These are phyloP conservation scores for Drosophila rhopaloa DNA, from an alignment of 1,140 invertebrate species.

Conservation along the genomic window DNA sequence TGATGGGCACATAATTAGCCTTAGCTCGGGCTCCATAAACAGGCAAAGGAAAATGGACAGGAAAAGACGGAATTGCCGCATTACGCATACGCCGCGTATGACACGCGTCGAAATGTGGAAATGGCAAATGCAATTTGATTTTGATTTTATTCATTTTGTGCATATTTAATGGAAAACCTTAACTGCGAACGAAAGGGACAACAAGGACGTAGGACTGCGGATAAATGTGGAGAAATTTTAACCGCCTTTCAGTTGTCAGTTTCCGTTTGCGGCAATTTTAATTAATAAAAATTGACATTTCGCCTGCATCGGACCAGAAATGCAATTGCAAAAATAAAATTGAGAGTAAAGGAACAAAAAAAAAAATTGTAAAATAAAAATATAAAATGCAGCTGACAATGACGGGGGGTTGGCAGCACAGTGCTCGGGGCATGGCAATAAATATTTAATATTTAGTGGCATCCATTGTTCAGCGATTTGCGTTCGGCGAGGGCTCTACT, in stretches of 20 bases:
- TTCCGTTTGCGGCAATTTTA: constrained; percentile 55
- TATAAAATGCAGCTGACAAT: constrained; percentile 30
- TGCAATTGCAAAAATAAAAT: constrained; percentile 32
- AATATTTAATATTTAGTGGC: constrained; percentile 63
- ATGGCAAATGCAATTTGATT: constrained; percentile 45
- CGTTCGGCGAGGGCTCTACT: constrained; percentile 3
- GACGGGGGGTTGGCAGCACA: background rate
- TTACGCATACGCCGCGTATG: constrained; percentile 33
- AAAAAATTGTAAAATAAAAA: constrained; percentile 4
- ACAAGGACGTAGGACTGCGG: background rate
- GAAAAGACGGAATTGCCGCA: constrained; percentile 15
- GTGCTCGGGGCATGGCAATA: constrained; percentile 17
- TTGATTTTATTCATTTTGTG: constrained; percentile 60
- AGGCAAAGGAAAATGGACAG: background rate
- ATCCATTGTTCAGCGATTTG: constrained; percentile 39
- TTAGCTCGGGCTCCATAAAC: constrained; percentile 35
- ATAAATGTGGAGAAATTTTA: constrained; percentile 12
- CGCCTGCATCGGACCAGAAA: constrained; percentile 9
- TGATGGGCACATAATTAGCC: constrained; percentile 56
- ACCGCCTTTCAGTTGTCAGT: constrained; percentile 51
- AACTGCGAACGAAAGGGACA: background rate
- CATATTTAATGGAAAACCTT: constrained; percentile 38
- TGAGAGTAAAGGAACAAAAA: background rate
- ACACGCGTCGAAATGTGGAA: background rate
- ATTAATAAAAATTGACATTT: constrained; percentile 59